Base-by-base conservation (phyloP, 1,140 invertebrate genomes). In the Drosophila kikkawai region DNA sequence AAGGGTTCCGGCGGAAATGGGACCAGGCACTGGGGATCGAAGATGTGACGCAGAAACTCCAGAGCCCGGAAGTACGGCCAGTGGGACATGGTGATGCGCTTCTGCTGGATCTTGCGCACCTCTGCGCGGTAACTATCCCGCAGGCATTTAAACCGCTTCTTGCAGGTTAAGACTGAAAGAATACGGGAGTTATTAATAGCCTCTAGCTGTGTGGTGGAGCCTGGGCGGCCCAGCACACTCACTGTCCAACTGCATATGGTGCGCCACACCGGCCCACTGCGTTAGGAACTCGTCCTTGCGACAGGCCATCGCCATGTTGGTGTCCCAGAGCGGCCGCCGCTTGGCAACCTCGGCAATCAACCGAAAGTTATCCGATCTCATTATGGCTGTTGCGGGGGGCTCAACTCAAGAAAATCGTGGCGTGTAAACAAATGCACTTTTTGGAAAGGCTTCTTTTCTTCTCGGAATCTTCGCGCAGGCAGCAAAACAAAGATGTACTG, bases 11-110 rank as follows among this genome's bases (percentile, higher is more conserved):
- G 79, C 0, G 45, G 19, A 36, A 90, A 90, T 0, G 70, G 37
- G 1, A 90, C 65, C 11, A 68, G 11, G 2, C 57, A 50, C 3
- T 85, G 17, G 0, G 85, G 86, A 53, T 90, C 85, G 7, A 85
- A 90, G 11, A 90, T 82, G n/a, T 59, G n/a, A 2, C 85, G 81
- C 36, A 90, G 15, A 36, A 90, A 90, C 47, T 90, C 85, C 51
- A 90, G 0, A 0, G 70, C 51, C 0, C 75, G 86, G 53, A 90
- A 90, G 34, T 91, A 90, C 0, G 70, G 65, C 79, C 79, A 90
- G 29, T 82, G 41, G 12, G 85, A 86, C 36, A 55, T 51, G 0
- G 22, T 11, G 0, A 51, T 75, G 3, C 65, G 55, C 5, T 64
- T 37, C 26, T 76, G 60, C 26, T 91, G 85, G 36, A 90, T 91